These are phyloP conservation scores for Tringa solitaria DNA, from an alignment of 2,113 vertebrate species.

Conservation along the genomic window DNA sequence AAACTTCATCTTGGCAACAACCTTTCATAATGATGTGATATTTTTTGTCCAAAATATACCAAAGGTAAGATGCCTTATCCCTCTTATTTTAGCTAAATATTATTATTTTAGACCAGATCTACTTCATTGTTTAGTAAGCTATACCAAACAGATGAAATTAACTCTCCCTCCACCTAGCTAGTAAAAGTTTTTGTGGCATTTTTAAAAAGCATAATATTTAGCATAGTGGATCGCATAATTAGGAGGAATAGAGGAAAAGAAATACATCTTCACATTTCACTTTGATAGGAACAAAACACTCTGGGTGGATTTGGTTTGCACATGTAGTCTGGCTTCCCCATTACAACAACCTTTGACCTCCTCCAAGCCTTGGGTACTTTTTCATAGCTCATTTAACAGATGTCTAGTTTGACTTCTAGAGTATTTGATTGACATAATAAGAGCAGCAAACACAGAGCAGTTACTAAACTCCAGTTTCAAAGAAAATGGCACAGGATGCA, in stretches of 20 bases:
- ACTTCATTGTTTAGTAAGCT: neutral
- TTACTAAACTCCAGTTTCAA: neutral
- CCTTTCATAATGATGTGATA: fast-evolving
- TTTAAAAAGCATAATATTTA: neutral
- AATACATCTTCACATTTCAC: neutral
- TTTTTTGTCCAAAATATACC: neutral
- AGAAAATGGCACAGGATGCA: neutral
- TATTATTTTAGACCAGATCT: neutral
- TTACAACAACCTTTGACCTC: neutral
- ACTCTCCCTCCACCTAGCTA: neutral
- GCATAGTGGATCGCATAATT: neutral
- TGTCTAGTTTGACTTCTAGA: neutral
- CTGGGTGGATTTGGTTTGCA: neutral
- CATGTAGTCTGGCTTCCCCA: neutral
- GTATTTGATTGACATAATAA: neutral
- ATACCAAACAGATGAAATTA: neutral
- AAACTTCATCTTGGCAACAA: neutral
- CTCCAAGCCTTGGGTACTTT: neutral
- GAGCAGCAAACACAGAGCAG: neutral
- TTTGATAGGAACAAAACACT: neutral
- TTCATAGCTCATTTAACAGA: neutral
- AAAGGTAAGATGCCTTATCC: neutral
- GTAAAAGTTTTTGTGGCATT: neutral
- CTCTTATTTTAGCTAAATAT: neutral
- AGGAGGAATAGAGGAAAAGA: neutral